Evolutionary conservation across 1,140 invertebrate species (phyloP).

Genomic region (Thrips palmi): DNA sequence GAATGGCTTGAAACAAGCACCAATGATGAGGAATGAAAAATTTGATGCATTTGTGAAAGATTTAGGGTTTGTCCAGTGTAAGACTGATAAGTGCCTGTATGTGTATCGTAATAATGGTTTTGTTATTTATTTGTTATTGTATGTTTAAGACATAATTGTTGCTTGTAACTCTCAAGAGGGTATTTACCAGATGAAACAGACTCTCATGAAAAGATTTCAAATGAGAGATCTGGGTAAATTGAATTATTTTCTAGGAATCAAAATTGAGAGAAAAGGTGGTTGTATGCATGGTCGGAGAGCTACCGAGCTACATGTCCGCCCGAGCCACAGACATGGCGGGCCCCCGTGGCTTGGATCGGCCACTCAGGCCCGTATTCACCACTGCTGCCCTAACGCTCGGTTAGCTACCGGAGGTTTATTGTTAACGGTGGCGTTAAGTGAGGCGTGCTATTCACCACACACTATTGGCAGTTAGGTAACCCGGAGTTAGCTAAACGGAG

Average conservation of each 20-base stretch:
- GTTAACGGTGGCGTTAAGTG: too few relatives aligned
- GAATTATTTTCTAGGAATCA: conserved; percentile 17
- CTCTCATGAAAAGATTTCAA: conserved; percentile 7
- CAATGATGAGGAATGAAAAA: conserved; percentile 19
- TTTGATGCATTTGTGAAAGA: conserved; percentile 16
- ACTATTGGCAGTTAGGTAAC: too few relatives aligned
- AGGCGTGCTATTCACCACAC: too few relatives aligned
- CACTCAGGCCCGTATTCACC: too few relatives aligned
- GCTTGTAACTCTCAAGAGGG: conserved; percentile 4
- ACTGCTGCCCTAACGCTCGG: too few relatives aligned
- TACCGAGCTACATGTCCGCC: too few relatives aligned
- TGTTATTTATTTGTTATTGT: conserved; percentile 1
- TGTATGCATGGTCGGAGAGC: too few relatives aligned
- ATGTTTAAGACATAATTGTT: conserved; percentile 10
- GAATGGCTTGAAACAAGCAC: conserved; percentile 22
- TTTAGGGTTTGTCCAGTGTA: conserved; percentile 13
- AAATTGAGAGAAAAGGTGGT: conserved; percentile 4
- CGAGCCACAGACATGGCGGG: too few relatives aligned
- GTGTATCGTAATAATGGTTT: neutral
- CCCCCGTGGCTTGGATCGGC: too few relatives aligned
- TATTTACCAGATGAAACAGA: conserved; percentile 8
- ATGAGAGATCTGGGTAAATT: conserved; percentile 16
- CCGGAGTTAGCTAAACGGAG: too few relatives aligned
- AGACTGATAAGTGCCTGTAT: conserved; percentile 6
- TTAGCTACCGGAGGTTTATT: too few relatives aligned